phyloP scores from a whole-genome alignment of 1,140 invertebrate genomes.

The Chelonus insularis region DNA sequence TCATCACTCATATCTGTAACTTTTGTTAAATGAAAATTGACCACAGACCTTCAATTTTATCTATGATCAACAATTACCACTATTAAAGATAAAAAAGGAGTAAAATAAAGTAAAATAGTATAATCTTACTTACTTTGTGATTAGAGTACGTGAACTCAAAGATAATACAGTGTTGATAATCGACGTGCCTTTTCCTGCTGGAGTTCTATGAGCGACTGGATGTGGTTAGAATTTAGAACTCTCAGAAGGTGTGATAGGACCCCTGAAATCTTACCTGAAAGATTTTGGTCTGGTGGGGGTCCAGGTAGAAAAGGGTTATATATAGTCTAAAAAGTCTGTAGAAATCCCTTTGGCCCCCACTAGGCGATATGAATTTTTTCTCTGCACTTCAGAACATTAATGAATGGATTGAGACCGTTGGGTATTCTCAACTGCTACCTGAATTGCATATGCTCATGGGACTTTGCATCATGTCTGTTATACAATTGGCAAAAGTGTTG shows the following conservation, averaged over 20 bases:
- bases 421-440: background rate
- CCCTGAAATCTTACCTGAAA: slow-evolving; percentile 56
- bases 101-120: no score
- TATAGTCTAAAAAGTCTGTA: slow-evolving; percentile 35
- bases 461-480: no score
- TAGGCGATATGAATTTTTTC: slow-evolving; percentile 33
- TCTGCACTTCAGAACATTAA: slow-evolving; percentile 11
- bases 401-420: slow-evolving; percentile 29
- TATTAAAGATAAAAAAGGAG: no score
- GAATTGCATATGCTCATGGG: background rate
- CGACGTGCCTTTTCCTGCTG: slow-evolving; percentile 9
- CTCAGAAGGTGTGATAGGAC: slow-evolving; percentile 52
- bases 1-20: no score
- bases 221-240: slow-evolving; percentile 33
- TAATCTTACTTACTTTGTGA: no score
- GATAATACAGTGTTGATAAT: no score
- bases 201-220: slow-evolving; percentile 24
- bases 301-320: slow-evolving; percentile 53
- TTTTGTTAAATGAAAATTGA: no score
- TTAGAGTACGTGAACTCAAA: no score
- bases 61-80: no score
- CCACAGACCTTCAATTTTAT: no score
- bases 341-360: slow-evolving; percentile 36
- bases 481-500: slow-evolving; percentile 1
- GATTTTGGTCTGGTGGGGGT: slow-evolving; percentile 45